Conservation (phyloP, 2,888 invertebrate species). For the Polyommatus iphigenia region DNA sequence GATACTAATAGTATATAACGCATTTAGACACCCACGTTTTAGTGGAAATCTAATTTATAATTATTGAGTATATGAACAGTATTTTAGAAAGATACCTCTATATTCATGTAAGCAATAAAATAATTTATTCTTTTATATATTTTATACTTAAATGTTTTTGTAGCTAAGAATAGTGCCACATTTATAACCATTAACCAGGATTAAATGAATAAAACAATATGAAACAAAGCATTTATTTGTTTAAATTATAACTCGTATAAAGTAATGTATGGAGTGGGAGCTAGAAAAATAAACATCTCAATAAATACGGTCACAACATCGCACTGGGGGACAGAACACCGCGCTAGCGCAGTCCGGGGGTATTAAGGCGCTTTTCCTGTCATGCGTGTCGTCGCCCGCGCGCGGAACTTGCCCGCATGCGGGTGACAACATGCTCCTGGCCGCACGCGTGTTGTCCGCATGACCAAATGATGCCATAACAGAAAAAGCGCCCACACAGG, state of each 20-base stretch:
- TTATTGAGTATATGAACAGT: neutral
- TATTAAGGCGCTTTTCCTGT: too few relatives aligned
- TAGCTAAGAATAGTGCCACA: too few relatives aligned
- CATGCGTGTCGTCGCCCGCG: too few relatives aligned
- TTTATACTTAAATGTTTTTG: too few relatives aligned
- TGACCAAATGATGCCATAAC: too few relatives aligned
- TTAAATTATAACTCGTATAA: conserved; percentile 63
- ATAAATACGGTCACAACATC: conserved; percentile 61
- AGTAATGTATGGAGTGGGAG: conserved; percentile 60
- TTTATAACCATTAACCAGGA: neutral
- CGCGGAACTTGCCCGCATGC: too few relatives aligned
- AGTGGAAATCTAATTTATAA: neutral
- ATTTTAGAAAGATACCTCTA: neutral
- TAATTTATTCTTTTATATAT: neutral
- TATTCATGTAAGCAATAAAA: neutral
- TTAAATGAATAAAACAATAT: conserved; percentile 41
- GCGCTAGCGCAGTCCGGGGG: neutral
- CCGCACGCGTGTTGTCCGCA: too few relatives aligned
- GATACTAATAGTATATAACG: neutral
- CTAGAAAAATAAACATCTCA: conserved; percentile 77
- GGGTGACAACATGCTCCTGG: too few relatives aligned
- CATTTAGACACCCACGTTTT: neutral
- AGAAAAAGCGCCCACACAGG: neutral
- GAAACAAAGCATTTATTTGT: conserved; percentile 74
- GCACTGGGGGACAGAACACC: conserved; percentile 36